Evolutionary conservation across 2,797 vertebrate species (phyloP).

Genomic region (Macropus fuliginosus): DNA sequence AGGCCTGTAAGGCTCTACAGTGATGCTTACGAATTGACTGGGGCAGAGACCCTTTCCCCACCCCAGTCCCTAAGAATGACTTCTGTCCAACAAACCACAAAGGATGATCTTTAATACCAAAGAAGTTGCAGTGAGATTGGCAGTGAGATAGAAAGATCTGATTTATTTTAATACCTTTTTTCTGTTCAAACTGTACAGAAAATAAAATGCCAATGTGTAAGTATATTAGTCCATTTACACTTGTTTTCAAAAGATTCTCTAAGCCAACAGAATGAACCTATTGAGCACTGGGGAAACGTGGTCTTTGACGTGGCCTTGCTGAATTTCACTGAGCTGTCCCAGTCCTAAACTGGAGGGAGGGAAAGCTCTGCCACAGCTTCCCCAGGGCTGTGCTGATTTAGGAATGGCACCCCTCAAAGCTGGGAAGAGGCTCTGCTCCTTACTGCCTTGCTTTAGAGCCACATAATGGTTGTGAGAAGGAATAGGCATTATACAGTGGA

Average conservation of each 20-base stretch:
- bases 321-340: neutral
- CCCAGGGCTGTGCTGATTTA: neutral
- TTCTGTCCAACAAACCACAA: neutral
- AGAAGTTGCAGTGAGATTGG: neutral
- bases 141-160: neutral
- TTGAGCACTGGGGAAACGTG: neutral
- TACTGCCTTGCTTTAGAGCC: neutral
- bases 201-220: constrained; percentile 55
- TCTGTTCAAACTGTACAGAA: constrained; percentile 55
- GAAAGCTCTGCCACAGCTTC: too few species aligned
- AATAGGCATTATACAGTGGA: neutral
- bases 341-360: neutral
- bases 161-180: constrained; percentile 72
- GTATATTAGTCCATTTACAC: constrained; percentile 42
- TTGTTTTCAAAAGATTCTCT: constrained; percentile 35
- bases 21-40: neutral
- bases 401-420: neutral
- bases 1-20: neutral
- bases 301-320: neutral
- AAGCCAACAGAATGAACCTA: neutral
- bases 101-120: neutral
- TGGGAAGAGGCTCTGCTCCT: neutral
- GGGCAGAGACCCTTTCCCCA: neutral
- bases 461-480: neutral
- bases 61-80: neutral